Evolutionary conservation across 2,113 vertebrate genomes (phyloP).

Genomic region (Fregata magnificens): DNA sequence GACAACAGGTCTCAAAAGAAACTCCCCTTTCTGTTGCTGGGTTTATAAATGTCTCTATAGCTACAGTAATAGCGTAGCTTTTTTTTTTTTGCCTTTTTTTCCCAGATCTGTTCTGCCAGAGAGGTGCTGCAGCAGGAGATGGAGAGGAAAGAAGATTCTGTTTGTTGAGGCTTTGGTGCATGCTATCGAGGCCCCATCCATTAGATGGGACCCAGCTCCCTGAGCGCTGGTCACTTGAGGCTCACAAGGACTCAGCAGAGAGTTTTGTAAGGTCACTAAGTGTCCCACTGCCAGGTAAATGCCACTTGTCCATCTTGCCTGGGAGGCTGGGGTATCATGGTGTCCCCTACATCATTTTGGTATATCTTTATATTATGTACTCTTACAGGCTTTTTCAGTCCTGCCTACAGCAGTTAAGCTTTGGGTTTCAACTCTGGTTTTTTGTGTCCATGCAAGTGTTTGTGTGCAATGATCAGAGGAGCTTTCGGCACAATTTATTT

Average conservation of each 20-base stretch:
- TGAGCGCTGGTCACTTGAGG: neutral
- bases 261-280: neutral
- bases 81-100: neutral
- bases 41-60: neutral
- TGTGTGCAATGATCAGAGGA: neutral
- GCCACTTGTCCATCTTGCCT: neutral
- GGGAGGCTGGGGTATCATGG: neutral
- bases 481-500: neutral
- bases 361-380: neutral
- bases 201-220: neutral
- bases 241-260: neutral
- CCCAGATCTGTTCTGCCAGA: neutral
- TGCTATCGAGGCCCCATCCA: rapidly evolving
- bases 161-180: neutral
- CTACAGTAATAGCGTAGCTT: neutral
- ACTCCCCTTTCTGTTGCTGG: neutral
- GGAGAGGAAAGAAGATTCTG: neutral
- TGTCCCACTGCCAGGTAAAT: neutral
- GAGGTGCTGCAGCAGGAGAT: neutral
- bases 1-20: neutral
- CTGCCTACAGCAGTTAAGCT: neutral
- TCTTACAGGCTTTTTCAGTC: neutral
- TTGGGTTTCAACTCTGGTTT: neutral
- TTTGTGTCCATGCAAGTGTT: neutral
- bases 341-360: neutral